Conservation (phyloP, 2,888 invertebrate genomes). For the Pammene aurita region DNA sequence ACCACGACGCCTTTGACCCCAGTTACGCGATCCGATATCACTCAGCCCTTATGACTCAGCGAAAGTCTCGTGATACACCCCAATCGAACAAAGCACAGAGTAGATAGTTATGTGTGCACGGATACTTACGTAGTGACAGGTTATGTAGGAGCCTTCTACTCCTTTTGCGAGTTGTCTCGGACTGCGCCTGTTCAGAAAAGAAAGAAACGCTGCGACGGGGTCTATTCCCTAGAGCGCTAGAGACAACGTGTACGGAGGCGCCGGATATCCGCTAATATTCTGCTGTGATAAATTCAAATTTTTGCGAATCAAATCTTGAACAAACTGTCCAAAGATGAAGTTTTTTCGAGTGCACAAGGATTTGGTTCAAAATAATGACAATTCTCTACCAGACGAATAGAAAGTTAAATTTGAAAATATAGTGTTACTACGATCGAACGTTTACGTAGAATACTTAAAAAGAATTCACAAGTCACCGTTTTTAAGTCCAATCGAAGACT, state of each 20-base stretch:
- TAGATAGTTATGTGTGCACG: conserved; percentile 61
- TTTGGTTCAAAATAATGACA: conserved; percentile 11
- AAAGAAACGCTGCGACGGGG: conserved; percentile 79
- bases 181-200: conserved; percentile 83
- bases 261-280: conserved; percentile 76
- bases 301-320: conserved; percentile 40
- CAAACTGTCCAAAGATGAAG: conserved; percentile 5
- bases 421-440: conserved; percentile 11
- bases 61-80: conserved; percentile 51
- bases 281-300: conserved; percentile 61
- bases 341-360: conserved; percentile 3
- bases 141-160: conserved; percentile 84
- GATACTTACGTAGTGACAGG: conserved; percentile 83
- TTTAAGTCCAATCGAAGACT: conserved; percentile 55
- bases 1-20: conserved; percentile 47
- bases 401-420: conserved; percentile 21
- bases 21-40: conserved; percentile 44
- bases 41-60: conserved; percentile 57
- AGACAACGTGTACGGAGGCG: conserved; percentile 80
- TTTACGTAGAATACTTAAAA: conserved; percentile 20
- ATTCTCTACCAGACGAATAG: conserved; percentile 2
- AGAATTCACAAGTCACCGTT: conserved; percentile 35
- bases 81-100: conserved; percentile 53
- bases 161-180: conserved; percentile 82
- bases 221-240: conserved; percentile 77